Base-by-base conservation (phyloP, 2,113 vertebrate species). In the Bagarius yarrelli region DNA sequence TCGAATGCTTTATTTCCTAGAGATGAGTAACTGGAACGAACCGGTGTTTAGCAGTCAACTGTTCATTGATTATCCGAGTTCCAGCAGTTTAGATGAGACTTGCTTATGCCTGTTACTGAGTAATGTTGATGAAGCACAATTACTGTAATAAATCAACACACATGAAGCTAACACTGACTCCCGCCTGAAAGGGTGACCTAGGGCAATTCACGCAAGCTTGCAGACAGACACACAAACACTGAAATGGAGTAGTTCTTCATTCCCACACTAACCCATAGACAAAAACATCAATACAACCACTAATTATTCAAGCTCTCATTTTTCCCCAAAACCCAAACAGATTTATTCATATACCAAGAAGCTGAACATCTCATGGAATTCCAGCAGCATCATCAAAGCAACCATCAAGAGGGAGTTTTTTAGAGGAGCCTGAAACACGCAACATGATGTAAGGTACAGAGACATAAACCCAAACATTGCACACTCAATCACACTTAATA, bases 91-190 rank as follows among this genome's bases (percentile, higher is more conserved):
- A 83, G 72, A 66, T 74, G 32, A 59, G 56, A 81, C 78, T 59
- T 81, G 81, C 81, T 83, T 69, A 83, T 83, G 84, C 66, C 60
- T 40, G 84, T 87, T 83, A 82, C 79, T 79, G 83, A 90, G 88
- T 88, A 90, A 81, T 90, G 89, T 90, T 85, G 90, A 91, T 92
- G 81, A 91, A 88, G 90, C 88, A 87, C 84, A 89, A 90, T 87
- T 84, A 90, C 14, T 64, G 85, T 85, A 87, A 91, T 92, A 90
- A 91, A 91, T 93, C 90, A 90, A 83, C 85, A 50, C 83, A 61
- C 83, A 66, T 85, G 79, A 82, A 67, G 70, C 74, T 81, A 47
- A 74, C 52, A 82, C 59, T 69, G 86, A 52, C 74, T 82, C 79
- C 82, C 63, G 85, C 84, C 83, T 72, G 73, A 71, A 71, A 75